A percentile compares a stretch with the other conserved stretches of the same genome.
These are phyloP conservation scores for Ailurus styani DNA, from an alignment of 2,113 vertebrate genomes.

Conservation along the genomic window DNA sequence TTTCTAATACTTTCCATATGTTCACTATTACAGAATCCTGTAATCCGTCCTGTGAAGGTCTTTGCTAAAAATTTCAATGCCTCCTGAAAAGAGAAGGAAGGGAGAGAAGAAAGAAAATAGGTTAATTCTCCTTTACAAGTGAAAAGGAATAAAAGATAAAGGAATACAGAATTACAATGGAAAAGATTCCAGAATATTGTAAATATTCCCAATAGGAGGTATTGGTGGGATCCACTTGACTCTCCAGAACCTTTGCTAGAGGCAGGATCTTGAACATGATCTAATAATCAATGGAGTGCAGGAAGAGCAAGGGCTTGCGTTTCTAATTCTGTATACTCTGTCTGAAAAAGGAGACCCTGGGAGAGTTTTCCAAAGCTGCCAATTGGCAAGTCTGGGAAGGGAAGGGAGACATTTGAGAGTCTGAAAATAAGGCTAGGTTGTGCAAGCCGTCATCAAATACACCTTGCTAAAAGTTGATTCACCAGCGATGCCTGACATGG, in stretches of 20 bases:
- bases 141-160: background rate
- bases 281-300: background rate
- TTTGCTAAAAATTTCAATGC: conserved; percentile 79
- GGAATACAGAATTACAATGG: background rate
- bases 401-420: background rate
- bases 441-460: background rate
- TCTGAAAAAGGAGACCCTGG: background rate
- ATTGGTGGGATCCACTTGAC: too few species aligned
- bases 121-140: conserved; percentile 49
- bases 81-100: conserved; percentile 77
- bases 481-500: background rate
- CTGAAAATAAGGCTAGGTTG: background rate
- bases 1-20: conserved; percentile 85
- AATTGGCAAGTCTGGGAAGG: background rate
- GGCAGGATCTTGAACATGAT: background rate
- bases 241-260: background rate
- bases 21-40: conserved; percentile 86
- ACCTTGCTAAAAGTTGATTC: background rate
- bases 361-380: background rate
- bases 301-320: background rate
- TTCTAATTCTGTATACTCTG: background rate
- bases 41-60: conserved; percentile 80
- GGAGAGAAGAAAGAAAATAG: conserved; percentile 43
- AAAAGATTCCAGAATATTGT: background rate
- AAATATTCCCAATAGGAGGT: background rate